Base-by-base conservation (phyloP, 2,113 vertebrate species). In the Macaca mulatta region DNA sequence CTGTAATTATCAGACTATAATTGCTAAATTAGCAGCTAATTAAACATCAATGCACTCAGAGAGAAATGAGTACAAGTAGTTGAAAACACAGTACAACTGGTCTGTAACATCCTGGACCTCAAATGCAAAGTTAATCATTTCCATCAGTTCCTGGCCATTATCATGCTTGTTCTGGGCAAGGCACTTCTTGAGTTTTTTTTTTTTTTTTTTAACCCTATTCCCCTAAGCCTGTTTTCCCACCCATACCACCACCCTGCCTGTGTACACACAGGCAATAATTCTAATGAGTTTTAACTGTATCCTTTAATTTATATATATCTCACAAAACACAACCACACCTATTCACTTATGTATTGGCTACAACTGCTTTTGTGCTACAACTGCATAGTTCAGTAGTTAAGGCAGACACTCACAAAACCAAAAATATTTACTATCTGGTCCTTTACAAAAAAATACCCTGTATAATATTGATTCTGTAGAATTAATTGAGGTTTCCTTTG, bases 371-470 rank as follows among this genome's bases (percentile, higher is more conserved):
- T 84, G 43, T 85, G 27, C 45, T 78, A 89, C 59, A 93, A 48
- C 45, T 57, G 43, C 43, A 82, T 17, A 32, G 40, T 57, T 74
- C 43, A 81, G 32, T 43, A 74, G 59, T 52, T 61, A 74, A 92
- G 61, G 48, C 59, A 61, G 78, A 61, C 11, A 64, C 27, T 55
- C 75, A 38, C 72, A 80, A 84, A 74, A 80, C 50, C 67, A 92
- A 96, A 96, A 69, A 90, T 86, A 90, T 86, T 86, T 80, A 80
- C n/a, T 86, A 80, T 83, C 84, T 95, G 52, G 18, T 93, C n/a
- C 86, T 93, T 90, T 70, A 86, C 69, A 81, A 57, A 93, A 64
- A 95, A 93, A 50, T n/a, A 50, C 38, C 32, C 48, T 83, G 35
- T 92, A 52, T 79, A 79, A 69, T 83, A 92, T 74, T 90, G 64